phyloP scores from a whole-genome alignment of 2,888 invertebrate species.

The Xestoiulus laeticollis region DNA sequence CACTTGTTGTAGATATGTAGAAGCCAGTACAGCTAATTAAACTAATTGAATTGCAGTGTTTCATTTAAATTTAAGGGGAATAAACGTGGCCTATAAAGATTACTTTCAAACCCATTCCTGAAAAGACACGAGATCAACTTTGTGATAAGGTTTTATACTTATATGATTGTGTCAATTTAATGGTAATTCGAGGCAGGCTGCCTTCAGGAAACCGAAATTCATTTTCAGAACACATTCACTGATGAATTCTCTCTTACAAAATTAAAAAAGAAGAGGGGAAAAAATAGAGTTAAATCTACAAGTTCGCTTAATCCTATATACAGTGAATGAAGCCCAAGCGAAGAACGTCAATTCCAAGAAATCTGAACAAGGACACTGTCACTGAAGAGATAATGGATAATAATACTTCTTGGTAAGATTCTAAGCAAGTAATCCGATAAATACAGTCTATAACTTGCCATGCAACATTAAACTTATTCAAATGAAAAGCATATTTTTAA shows the following conservation, averaged over 20 bases:
- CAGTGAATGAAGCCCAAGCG: not conserved
- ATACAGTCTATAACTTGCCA: not conserved
- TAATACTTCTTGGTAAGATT: not conserved
- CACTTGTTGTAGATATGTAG: slow-evolving; percentile 2
- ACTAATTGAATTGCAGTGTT: not conserved
- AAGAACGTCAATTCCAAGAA: not conserved
- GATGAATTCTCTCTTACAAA: not conserved
- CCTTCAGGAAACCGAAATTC: not conserved
- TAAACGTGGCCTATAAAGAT: slow-evolving; percentile 8
- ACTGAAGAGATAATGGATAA: not conserved
- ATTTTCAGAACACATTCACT: not conserved
- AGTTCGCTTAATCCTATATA: not conserved
- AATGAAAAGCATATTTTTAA: slow-evolving; percentile 20
- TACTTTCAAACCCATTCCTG: slow-evolving; percentile 15
- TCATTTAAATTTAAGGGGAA: slow-evolving; percentile 9
- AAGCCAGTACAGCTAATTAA: slow-evolving; percentile 14
- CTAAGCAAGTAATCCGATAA: slow-evolving; percentile 1
- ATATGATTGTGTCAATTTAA: not conserved
- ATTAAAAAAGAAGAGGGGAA: not conserved
- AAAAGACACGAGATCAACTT: not conserved
- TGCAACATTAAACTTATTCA: not conserved
- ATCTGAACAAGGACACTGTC: not conserved
- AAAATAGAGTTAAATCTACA: not conserved
- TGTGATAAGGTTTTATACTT: slow-evolving; percentile 1
- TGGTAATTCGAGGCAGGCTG: not conserved